Evolutionary conservation across 1,140 invertebrate species (phyloP), one percentile per base, ranked within the genome.

Genomic region (Pachypeltis micranthus): DNA sequence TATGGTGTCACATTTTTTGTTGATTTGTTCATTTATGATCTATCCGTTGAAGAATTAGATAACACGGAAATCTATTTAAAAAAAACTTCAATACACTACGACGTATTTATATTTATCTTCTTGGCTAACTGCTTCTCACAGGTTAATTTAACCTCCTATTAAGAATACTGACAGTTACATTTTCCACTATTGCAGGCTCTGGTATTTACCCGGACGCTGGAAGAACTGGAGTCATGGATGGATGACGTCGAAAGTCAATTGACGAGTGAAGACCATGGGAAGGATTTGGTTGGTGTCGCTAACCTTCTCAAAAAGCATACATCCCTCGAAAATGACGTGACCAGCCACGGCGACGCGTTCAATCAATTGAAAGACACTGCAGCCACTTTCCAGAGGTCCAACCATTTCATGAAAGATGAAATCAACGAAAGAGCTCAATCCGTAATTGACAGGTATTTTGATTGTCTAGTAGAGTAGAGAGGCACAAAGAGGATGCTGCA

Each of bases 161-260:
- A n/a, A n/a, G n/a, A n/a, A n/a, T n/a, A n/a, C n/a, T n/a, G n/a
- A n/a, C n/a, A n/a, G n/a, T n/a, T n/a, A n/a, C n/a, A n/a, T n/a
- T n/a, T n/a, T n/a, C n/a, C n/a, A n/a, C n/a, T 61, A 24, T 63
- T 70, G 51, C 64, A 93, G 72, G 91, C 91, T 0, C 72, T 93
- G 0, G 76, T 93, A 25, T 93, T 93, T 70, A 83, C 85, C 57
- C 81, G 91, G 1, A 90, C 86, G 1, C 71, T 96, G 10, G 91
- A 94, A 70, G 92, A 96, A 74, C 86, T 95, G 68, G 89, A 91
- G 69, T 76, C 82, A 14, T 96, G 92, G 91, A 85, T 95, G 73
- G 90, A 91, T 65, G 90, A 93, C 61, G 83, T 93, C 4, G 90
- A 93, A 75, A 78, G 78, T 1, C 87, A 90, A 66, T 76, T 93